These are phyloP conservation scores for Mamestra configurata DNA, from an alignment of 1,140 invertebrate genomes.

Conservation along the genomic window DNA sequence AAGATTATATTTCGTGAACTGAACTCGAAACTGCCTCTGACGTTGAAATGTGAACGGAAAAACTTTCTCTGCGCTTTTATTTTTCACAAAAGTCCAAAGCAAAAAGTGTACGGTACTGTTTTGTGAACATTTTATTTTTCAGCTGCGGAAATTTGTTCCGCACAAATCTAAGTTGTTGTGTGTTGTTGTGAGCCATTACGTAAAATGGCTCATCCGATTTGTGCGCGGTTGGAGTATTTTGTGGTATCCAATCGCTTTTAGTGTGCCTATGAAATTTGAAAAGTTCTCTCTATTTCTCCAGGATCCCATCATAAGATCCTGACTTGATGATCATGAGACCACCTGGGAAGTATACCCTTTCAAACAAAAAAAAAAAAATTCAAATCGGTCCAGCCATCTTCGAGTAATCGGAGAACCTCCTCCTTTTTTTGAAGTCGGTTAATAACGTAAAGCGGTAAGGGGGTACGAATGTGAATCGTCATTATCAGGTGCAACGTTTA, in stretches of 20 bases:
- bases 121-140: slow-evolving; percentile 41
- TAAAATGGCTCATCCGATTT: background rate
- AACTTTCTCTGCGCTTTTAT: slow-evolving; percentile 46
- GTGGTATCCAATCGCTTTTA: background rate
- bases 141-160: slow-evolving; percentile 27
- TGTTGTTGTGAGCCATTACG: slow-evolving; percentile 15
- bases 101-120: slow-evolving; percentile 35
- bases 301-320: too few relatives aligned
- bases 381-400: too few relatives aligned
- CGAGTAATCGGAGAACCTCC: too few relatives aligned
- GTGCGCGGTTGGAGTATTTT: background rate
- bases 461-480: too few relatives aligned
- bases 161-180: slow-evolving; percentile 37
- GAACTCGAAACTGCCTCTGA: slow-evolving; percentile 36
- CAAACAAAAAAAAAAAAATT: too few relatives aligned
- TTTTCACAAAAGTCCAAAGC: slow-evolving; percentile 47
- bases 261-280: too few relatives aligned
- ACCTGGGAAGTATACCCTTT: too few relatives aligned
- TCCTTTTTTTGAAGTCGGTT: too few relatives aligned
- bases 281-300: too few relatives aligned
- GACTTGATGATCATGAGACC: too few relatives aligned
- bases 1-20: slow-evolving; percentile 39
- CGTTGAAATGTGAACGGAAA: slow-evolving; percentile 41
- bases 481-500: too few relatives aligned
- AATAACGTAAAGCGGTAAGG: too few relatives aligned